Conservation (phyloP, 2,888 invertebrate genomes). For the Philaethria dido region DNA sequence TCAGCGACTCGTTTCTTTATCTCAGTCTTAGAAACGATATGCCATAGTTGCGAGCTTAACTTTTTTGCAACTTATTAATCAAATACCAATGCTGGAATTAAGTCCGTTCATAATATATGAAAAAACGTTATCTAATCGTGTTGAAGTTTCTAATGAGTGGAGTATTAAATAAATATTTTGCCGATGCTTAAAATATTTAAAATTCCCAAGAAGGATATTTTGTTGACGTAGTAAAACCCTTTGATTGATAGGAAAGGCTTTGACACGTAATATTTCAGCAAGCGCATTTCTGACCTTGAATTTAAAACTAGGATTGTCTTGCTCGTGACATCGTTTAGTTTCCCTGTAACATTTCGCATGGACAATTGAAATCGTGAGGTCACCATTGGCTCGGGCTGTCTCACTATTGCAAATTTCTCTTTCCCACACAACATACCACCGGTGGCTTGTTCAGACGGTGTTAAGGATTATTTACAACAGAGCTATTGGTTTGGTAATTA, state of each 20-base stretch:
- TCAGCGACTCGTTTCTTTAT: conserved; percentile 41
- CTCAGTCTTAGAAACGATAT: conserved; percentile 37
- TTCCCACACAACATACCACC: conserved; percentile 67
- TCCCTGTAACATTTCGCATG: conserved; percentile 78
- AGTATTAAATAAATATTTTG: not conserved
- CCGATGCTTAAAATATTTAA: not conserved
- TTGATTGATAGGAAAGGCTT: conserved; percentile 7
- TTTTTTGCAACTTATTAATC: conserved; percentile 40
- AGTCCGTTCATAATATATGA: conserved; percentile 31
- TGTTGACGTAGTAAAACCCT: conserved; percentile 11
- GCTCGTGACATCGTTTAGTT: conserved; percentile 79
- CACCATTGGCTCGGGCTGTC: conserved; percentile 75
- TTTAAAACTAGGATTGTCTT: conserved; percentile 75
- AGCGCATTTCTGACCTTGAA: conserved; percentile 78
- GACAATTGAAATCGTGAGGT: conserved; percentile 84
- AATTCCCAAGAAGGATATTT: not conserved
- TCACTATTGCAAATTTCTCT: conserved; percentile 78
- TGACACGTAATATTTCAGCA: conserved; percentile 56
- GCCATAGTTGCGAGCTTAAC: conserved; percentile 37
- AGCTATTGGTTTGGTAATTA: conserved; percentile 40
- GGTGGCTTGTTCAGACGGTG: conserved; percentile 59
- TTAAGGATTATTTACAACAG: conserved; percentile 39
- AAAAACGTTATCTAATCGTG: conserved; percentile 35
- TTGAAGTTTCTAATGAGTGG: not conserved
- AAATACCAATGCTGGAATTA: conserved; percentile 33